Base-by-base conservation (phyloP, 2,797 vertebrate species). In the Amphiprion clarkii region DNA sequence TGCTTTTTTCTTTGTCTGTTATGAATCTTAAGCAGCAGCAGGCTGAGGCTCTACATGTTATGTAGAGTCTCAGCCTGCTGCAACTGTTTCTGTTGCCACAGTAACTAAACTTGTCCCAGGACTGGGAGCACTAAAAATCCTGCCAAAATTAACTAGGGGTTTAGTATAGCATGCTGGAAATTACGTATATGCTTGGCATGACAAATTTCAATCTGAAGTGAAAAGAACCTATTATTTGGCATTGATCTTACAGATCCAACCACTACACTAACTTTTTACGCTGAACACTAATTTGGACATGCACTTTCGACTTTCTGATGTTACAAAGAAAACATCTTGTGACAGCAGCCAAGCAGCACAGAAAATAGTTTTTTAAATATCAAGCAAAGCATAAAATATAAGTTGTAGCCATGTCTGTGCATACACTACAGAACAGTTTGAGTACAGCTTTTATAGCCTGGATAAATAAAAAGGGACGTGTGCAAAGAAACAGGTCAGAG, bases 11-110 rank as follows among this genome's bases (percentile, higher is more conserved):
- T 67, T 63, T 42, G 44, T 78, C 62, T 49, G 66, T 64, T 71
- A 54, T 79, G 75, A 89, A 88, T 86, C 72, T 80, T 49, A 81
- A 89, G 21, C 74, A 87, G 79, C 46, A 74, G 54, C 56, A 39
- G 71, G 31, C 31, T 31, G 33, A 71, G 60, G 23, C 53, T 56
- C 42, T 69, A 6, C 25, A 58, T 23, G 9, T 36, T 36, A 36
- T 36, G 7, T 36, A 36, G 33, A 8, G 33, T 10, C 33, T 36
- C 33, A 71, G 13, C 63, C 76, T 44, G 39, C 23, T 54, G 46
- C 23, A 58, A 75, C 39, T 0, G 60, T 79, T 77, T 79, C 53
- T 48, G 86, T 84, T 87, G 71, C 75, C 78, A 83, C 76, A 53
- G 88, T 54, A 80, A 91, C 79, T 55, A 40, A 81, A 78, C 53